These are phyloP conservation scores for Trichopria drosophilae DNA, from an alignment of 2,888 invertebrate genomes.

Conservation along the genomic window DNA sequence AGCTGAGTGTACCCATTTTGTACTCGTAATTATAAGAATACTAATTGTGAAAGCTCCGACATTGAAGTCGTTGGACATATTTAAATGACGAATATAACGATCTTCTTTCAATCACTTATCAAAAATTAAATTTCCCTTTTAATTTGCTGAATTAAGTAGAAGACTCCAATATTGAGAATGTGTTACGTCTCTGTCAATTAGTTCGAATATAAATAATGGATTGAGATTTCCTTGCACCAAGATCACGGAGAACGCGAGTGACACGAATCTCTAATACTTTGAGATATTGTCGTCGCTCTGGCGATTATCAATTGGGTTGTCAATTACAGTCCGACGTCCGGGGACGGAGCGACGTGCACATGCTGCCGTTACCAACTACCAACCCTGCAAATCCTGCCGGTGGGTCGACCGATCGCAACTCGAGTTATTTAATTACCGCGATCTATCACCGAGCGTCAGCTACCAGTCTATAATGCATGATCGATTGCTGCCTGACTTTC, in stretches of 20 bases:
- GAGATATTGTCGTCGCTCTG: slow-evolving; percentile 45
- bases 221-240: no score
- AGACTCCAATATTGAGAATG: no score
- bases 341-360: slow-evolving; percentile 43
- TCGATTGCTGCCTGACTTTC: slow-evolving; percentile 47
- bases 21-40: no score
- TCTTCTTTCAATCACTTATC: no score
- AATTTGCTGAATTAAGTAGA: no score
- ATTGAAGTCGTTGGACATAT: no score
- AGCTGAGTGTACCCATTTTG: not conserved
- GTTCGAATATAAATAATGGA: no score
- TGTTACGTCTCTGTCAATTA: no score
- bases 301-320: slow-evolving; percentile 55
- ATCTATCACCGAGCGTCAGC: slow-evolving; percentile 56
- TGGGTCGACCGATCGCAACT: slow-evolving; percentile 51
- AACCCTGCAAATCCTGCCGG: slow-evolving; percentile 44
- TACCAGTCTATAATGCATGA: slow-evolving; percentile 55
- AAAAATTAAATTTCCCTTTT: no score
- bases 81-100: no score
- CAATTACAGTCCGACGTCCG: slow-evolving; percentile 50
- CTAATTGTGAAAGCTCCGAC: no score
- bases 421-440: slow-evolving; percentile 57
- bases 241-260: slow-evolving; percentile 9
- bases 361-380: slow-evolving; percentile 38
- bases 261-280: slow-evolving; percentile 39